phyloP scores from a whole-genome alignment of 1,140 invertebrate species.

The Maniola jurtina region DNA sequence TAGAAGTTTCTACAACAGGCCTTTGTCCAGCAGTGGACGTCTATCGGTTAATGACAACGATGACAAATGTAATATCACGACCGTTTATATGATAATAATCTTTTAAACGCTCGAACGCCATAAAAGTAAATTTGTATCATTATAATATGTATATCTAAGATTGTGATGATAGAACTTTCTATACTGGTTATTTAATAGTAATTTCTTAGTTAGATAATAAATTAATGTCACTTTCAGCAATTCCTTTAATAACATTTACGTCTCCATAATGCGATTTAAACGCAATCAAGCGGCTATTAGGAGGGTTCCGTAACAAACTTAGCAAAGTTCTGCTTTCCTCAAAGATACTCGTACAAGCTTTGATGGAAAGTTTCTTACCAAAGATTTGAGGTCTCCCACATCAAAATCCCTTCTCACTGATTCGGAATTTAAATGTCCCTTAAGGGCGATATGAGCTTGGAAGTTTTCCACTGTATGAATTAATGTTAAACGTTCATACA shows the following conservation, averaged over 20 bases:
- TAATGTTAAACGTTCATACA: too few relatives aligned
- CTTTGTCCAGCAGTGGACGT: too few relatives aligned
- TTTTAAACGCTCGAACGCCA: too few relatives aligned
- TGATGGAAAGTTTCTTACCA: slow-evolving; percentile 35
- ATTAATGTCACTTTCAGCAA: not conserved
- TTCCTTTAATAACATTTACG: slow-evolving; percentile 16
- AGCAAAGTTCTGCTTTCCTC: slow-evolving; percentile 36
- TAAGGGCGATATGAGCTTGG: not conserved
- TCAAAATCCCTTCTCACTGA: slow-evolving; percentile 27
- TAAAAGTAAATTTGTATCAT: too few relatives aligned
- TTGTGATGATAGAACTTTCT: not conserved
- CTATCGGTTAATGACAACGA: too few relatives aligned
- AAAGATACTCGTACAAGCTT: slow-evolving; percentile 36
- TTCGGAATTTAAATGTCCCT: slow-evolving; percentile 23
- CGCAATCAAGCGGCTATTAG: slow-evolving; percentile 24
- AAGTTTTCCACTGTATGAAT: not conserved
- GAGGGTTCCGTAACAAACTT: slow-evolving; percentile 33
- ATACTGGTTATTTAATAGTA: not conserved
- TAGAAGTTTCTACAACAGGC: too few relatives aligned
- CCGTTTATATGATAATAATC: too few relatives aligned
- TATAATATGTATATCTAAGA: too few relatives aligned
- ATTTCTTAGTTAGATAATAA: not conserved
- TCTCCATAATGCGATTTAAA: slow-evolving; percentile 22
- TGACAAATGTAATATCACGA: too few relatives aligned
- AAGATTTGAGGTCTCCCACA: slow-evolving; percentile 41